Evolutionary conservation across 2,797 vertebrate species (phyloP).

Genomic region (Gila robusta): DNA sequence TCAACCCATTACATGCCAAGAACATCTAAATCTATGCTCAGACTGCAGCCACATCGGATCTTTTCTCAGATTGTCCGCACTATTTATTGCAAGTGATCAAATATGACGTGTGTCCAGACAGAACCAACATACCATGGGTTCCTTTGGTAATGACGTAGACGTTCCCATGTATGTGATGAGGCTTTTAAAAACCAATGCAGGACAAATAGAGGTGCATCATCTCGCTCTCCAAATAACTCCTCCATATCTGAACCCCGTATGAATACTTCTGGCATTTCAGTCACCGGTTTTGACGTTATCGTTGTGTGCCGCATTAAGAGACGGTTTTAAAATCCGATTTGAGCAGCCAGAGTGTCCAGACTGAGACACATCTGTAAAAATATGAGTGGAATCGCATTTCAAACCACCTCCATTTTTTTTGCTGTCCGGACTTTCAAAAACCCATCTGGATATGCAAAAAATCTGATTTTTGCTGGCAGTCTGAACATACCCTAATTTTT

Average conservation of each 20-base stretch:
- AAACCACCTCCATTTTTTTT: not conserved
- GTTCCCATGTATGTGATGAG: not conserved
- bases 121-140: not conserved
- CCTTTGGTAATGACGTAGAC: not conserved
- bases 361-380: not conserved
- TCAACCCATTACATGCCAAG: no score
- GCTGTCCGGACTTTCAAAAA: not conserved
- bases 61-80: not conserved
- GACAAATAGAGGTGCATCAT: not conserved
- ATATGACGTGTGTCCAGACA: not conserved
- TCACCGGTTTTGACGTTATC: not conserved
- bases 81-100: not conserved
- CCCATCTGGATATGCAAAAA: not conserved
- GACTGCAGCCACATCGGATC: not conserved
- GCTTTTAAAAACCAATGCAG: not conserved
- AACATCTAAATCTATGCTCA: not conserved
- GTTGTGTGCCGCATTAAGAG: not conserved
- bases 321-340: not conserved
- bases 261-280: not conserved
- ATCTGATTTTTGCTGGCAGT: not conserved
- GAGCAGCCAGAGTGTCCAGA: not conserved
- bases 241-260: not conserved
- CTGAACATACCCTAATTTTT: not conserved
- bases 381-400: not conserved
- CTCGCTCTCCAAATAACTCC: not conserved